Evolutionary conservation across 2,797 vertebrate genomes (phyloP).

Genomic region (Ataeniobius toweri): DNA sequence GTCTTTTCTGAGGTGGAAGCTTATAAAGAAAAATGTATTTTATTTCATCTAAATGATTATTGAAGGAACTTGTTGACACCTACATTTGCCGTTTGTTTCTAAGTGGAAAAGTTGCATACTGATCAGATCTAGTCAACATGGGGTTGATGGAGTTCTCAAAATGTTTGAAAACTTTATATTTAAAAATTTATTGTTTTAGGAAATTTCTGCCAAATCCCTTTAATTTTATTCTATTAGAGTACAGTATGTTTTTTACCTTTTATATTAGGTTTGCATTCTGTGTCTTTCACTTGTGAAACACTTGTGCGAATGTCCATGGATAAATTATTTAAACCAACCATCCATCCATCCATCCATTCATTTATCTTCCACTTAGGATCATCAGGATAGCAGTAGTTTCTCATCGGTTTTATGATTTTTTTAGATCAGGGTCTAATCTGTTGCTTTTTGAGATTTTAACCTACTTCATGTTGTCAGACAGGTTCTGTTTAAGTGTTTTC

Average conservation of each 20-base stretch:
- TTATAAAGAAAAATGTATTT: background rate
- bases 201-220: no score
- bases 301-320: background rate
- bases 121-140: background rate
- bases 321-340: background rate
- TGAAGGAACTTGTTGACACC: background rate
- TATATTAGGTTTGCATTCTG: no score
- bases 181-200: background rate
- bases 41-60: background rate
- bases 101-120: background rate
- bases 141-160: background rate
- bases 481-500: background rate
- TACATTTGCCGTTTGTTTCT: background rate
- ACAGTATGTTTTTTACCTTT: no score
- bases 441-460: background rate
- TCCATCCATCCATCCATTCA: no score
- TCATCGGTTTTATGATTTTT: background rate
- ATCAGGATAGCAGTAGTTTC: background rate
- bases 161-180: background rate
- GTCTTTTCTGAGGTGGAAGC: background rate
- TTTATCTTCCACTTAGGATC: background rate
- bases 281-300: no score
- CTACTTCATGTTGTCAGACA: background rate
- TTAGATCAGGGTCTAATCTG: background rate
- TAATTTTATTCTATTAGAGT: no score